phyloP scores from a whole-genome alignment of 1,140 invertebrate species.

The Olivierus martensii region DNA sequence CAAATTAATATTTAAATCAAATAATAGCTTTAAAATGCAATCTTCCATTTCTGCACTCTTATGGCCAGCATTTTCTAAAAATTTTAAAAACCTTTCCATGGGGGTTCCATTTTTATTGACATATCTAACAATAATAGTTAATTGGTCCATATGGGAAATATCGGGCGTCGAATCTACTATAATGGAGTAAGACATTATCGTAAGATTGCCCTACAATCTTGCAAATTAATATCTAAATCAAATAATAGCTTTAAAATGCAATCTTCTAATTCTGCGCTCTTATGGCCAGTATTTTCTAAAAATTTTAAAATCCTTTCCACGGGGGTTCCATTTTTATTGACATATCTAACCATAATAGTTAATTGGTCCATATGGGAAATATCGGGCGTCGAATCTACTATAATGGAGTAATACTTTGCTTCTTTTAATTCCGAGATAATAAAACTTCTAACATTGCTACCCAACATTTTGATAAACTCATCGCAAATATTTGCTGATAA shows the following conservation, averaged over 20 bases:
- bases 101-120: neutral
- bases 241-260: no score
- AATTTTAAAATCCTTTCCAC: no score
- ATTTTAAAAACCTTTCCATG: slow-evolving; percentile 1
- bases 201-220: no score
- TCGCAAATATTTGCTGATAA: slow-evolving; percentile 2
- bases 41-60: neutral
- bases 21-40: neutral
- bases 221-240: no score
- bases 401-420: slow-evolving; percentile 1
- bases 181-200: no score
- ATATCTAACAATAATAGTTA: neutral
- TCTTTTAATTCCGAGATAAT: slow-evolving; percentile 1
- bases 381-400: no score
- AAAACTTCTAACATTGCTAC: neutral
- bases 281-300: no score
- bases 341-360: no score
- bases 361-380: no score
- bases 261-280: no score
- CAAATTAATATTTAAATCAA: neutral
- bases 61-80: neutral
- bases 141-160: slow-evolving; percentile 1
- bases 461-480: slow-evolving; percentile 1
- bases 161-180: neutral
- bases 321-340: no score